These are phyloP conservation scores for Parasteatoda tepidariorum DNA, from an alignment of 1,140 invertebrate species.

Conservation along the genomic window DNA sequence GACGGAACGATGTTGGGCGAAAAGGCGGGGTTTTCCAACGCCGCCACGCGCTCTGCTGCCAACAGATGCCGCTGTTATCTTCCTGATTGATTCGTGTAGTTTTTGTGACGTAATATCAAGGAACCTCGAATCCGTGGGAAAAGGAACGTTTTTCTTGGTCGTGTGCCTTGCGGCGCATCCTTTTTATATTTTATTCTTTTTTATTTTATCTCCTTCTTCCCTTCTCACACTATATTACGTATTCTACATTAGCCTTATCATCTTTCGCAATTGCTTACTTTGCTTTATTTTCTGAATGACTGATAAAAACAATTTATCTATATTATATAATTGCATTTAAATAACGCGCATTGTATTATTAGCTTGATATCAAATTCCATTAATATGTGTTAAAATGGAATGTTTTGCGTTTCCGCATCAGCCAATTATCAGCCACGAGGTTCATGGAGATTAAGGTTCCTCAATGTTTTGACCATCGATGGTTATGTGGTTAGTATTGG, in stretches of 20 bases:
- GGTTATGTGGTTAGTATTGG: too few relatives aligned
- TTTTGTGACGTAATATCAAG: conserved; percentile 16
- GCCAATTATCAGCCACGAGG: too few relatives aligned
- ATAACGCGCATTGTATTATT: too few relatives aligned
- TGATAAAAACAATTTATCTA: too few relatives aligned
- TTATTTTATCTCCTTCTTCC: neutral
- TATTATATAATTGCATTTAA: too few relatives aligned
- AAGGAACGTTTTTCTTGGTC: neutral
- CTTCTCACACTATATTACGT: neutral
- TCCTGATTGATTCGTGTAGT: conserved; percentile 55
- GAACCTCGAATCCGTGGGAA: conserved; percentile 19
- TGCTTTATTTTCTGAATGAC: neutral
- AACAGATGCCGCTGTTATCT: conserved; percentile 58
- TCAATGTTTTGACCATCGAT: too few relatives aligned
- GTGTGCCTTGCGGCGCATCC: neutral
- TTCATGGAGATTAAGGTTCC: too few relatives aligned
- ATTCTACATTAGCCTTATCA: neutral
- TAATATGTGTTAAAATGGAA: too few relatives aligned
- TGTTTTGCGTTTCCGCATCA: too few relatives aligned
- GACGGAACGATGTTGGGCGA: conserved; percentile 1
- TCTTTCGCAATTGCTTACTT: neutral
- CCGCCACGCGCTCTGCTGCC: conserved; percentile 52
- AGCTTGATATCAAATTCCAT: too few relatives aligned
- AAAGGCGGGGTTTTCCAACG: conserved; percentile 46
- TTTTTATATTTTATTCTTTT: too few relatives aligned